phyloP scores from a whole-genome alignment of 2,797 vertebrate species.

The Eutrigla gurnardus region DNA sequence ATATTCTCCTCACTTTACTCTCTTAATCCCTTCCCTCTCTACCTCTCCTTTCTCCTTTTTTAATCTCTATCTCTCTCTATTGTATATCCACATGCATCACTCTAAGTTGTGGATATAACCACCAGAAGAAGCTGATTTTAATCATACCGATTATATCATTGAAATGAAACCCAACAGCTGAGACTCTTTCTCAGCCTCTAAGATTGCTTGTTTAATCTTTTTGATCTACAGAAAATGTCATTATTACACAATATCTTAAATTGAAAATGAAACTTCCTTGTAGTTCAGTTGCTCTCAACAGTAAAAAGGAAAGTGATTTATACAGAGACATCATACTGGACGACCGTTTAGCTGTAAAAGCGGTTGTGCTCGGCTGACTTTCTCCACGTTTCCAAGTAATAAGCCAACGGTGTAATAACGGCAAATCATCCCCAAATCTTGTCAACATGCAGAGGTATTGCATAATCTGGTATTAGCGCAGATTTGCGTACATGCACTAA shows the following conservation, averaged over 20 bases:
- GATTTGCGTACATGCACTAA: conserved; percentile 48
- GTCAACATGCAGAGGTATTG: conserved; percentile 37
- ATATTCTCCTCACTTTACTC: neutral
- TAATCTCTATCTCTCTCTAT: neutral
- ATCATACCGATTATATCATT: neutral
- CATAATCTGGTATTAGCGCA: conserved; percentile 35
- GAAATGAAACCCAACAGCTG: neutral
- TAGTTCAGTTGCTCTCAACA: too few relatives aligned
- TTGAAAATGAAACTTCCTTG: neutral
- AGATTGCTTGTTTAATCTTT: too few relatives aligned
- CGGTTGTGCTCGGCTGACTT: conserved; percentile 6
- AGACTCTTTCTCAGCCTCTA: neutral
- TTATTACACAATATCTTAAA: neutral
- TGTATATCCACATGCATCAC: neutral
- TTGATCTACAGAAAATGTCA: neutral
- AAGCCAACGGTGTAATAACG: conserved; percentile 35
- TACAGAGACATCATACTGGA: neutral
- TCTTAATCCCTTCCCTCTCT: neutral
- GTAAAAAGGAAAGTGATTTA: neutral
- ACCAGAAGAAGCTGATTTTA: neutral
- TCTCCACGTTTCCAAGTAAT: conserved; percentile 28
- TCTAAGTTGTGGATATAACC: neutral
- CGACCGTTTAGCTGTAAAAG: neutral
- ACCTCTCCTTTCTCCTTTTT: neutral
- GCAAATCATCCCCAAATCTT: conserved; percentile 46